phyloP scores from a whole-genome alignment of 2,113 vertebrate genomes.

The Catharus bicknelli region DNA sequence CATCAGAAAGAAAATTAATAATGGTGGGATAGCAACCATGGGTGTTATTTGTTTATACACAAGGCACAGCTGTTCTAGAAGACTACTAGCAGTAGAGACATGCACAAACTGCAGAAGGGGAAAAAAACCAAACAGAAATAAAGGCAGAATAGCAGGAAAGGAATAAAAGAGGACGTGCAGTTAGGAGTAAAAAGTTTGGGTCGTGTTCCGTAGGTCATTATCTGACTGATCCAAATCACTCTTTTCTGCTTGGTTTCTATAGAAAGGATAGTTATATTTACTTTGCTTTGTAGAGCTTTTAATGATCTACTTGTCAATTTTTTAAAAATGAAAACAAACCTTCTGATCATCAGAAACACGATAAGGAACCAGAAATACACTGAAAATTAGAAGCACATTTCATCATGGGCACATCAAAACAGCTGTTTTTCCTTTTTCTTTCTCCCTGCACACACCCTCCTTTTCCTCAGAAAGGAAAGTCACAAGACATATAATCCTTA shows the following conservation, averaged over 20 bases:
- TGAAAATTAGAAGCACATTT: not conserved
- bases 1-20: conserved; percentile 19
- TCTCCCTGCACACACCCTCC: not conserved
- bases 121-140: not conserved
- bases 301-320: not conserved
- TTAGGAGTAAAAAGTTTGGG: not conserved
- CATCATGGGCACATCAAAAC: not conserved
- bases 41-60: conserved; percentile 10
- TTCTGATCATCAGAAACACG: not conserved
- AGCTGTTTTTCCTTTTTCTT: not conserved
- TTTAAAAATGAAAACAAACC: not conserved
- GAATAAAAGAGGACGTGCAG: not conserved
- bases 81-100: not conserved
- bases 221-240: not conserved
- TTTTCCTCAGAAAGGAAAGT: not conserved
- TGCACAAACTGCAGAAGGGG: not conserved
- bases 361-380: not conserved
- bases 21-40: not conserved
- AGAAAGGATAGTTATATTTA: not conserved
- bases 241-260: not conserved
- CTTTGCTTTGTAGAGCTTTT: not conserved
- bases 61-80: not conserved
- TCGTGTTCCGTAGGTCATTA: not conserved
- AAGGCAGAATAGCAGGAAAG: not conserved
- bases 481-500: not conserved